Conservation (phyloP, 1,140 invertebrate species). For the Eriocheir sinensis region DNA sequence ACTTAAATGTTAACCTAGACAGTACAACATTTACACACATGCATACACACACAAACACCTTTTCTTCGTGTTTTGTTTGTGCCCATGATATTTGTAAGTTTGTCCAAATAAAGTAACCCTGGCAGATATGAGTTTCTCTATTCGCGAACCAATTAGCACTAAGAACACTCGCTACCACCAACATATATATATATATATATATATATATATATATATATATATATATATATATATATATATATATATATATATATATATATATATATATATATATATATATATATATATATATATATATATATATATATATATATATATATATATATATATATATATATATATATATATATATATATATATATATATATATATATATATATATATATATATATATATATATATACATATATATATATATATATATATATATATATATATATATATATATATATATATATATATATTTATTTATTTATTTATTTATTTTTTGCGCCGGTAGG, state of each 20-base stretch:
- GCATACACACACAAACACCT: no score
- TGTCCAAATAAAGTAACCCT: background rate
- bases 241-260: conserved; percentile 44
- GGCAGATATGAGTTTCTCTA: no score
- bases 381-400: background rate
- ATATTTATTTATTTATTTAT: background rate
- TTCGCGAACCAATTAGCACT: no score
- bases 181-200: conserved; percentile 44
- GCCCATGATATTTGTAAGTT: conserved; percentile 24
- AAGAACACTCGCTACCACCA: no score
- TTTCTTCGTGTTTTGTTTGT: background rate
- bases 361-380: background rate
- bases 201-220: conserved; percentile 42
- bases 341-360: conserved; percentile 34
- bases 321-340: conserved; percentile 24
- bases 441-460: background rate
- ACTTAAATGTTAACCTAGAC: background rate
- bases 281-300: conserved; percentile 29
- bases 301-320: background rate
- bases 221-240: conserved; percentile 39
- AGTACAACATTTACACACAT: no score
- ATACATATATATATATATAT: background rate
- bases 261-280: conserved; percentile 18
- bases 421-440: background rate
- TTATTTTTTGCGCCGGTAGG: no score